phyloP scores from a whole-genome alignment of 2,888 invertebrate genomes.

The Perizoma flavofasciatum region DNA sequence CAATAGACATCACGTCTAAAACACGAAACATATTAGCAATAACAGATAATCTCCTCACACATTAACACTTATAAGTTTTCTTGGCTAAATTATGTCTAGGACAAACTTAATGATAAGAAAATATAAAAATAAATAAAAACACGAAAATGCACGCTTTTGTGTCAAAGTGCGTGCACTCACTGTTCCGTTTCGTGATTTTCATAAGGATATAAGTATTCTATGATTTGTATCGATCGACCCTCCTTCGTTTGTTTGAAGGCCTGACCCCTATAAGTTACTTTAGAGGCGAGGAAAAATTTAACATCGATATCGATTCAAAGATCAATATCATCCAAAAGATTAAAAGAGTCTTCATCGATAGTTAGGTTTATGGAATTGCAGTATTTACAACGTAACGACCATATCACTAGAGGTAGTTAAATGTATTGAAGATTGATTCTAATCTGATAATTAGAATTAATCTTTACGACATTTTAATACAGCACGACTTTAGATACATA shows the following conservation, averaged over 20 bases:
- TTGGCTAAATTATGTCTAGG: slow-evolving; percentile 52
- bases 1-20: slow-evolving; percentile 41
- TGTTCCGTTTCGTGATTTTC: slow-evolving; percentile 62
- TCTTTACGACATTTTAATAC: no score
- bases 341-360: no score
- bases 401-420: no score
- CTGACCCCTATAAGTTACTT: slow-evolving; percentile 73
- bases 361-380: no score
- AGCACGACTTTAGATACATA: no score
- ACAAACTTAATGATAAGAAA: slow-evolving; percentile 38
- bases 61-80: slow-evolving; percentile 44
- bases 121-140: slow-evolving; percentile 32
- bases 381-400: no score
- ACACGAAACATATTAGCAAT: slow-evolving; percentile 61
- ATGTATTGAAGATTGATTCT: no score
- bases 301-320: slow-evolving; percentile 38
- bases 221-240: slow-evolving; percentile 75
- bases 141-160: slow-evolving; percentile 46
- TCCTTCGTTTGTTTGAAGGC: slow-evolving; percentile 71
- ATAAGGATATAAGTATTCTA: slow-evolving; percentile 76
- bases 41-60: slow-evolving; percentile 31
- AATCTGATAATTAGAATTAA: no score
- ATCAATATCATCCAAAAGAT: no score
- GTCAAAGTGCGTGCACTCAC: slow-evolving; percentile 62
- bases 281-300: slow-evolving; percentile 50